Evolutionary conservation across 2,113 vertebrate species (phyloP).

Genomic region (Lipotes vexillifer): DNA sequence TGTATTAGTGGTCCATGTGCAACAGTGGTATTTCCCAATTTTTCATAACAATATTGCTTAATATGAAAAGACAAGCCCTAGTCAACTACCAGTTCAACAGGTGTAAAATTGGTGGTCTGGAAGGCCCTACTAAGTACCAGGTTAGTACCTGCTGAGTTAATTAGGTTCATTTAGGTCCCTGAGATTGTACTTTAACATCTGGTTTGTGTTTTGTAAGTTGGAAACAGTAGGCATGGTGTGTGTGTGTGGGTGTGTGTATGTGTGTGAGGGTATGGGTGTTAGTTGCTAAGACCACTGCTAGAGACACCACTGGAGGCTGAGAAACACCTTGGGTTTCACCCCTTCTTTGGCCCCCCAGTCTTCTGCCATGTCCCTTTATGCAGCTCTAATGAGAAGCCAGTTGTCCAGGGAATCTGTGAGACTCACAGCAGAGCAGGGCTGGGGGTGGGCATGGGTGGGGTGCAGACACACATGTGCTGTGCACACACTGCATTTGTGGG

Average conservation of each 20-base stretch:
- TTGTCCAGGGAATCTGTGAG: not conserved
- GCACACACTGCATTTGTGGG: accelerated
- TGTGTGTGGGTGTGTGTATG: not conserved
- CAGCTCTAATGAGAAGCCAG: not conserved
- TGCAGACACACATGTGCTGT: accelerated
- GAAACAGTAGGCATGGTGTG: not conserved
- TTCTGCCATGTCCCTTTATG: not conserved
- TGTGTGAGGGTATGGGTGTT: not conserved
- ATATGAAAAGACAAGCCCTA: not conserved
- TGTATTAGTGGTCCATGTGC: not conserved
- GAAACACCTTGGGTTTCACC: not conserved
- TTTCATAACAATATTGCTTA: not conserved
- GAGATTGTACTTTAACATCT: not conserved
- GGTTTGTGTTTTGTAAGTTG: not conserved
- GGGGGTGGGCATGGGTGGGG: accelerated
- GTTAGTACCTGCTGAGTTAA: not conserved
- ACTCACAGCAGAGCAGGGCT: not conserved
- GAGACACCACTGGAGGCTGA: not conserved
- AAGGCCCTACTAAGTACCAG: not conserved
- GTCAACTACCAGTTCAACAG: not conserved
- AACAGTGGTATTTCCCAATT: not conserved
- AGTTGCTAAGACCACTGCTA: not conserved
- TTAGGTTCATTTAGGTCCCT: not conserved
- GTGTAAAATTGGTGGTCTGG: not conserved
- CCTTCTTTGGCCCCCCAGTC: not conserved